Evolutionary conservation across 2,888 invertebrate species (phyloP).

Genomic region (Cryptus armator): DNA sequence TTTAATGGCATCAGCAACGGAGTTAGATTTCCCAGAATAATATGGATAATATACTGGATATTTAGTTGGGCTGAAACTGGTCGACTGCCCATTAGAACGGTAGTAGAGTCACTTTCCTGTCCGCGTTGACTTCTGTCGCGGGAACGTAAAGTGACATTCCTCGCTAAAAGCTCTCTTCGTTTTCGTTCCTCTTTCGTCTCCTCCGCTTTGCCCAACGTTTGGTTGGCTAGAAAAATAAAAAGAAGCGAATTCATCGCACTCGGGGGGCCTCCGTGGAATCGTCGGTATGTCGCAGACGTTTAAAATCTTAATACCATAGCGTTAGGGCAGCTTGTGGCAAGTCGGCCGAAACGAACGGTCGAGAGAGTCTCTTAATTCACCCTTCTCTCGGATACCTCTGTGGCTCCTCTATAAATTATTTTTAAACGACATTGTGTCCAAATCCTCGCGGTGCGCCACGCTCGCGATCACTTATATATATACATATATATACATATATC

Average conservation of each 20-base stretch:
- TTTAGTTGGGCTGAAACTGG: slow-evolving; percentile 50
- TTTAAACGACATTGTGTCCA: slow-evolving; percentile 73
- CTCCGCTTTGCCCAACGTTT: slow-evolving; percentile 51
- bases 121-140: slow-evolving; percentile 59
- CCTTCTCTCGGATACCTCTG: slow-evolving; percentile 55
- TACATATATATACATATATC: not conserved
- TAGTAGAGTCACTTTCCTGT: slow-evolving; percentile 54
- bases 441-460: slow-evolving; percentile 56
- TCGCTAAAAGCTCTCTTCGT: slow-evolving; percentile 69
- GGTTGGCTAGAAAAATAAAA: slow-evolving; percentile 57
- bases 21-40: slow-evolving; percentile 45
- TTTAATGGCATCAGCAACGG: not conserved
- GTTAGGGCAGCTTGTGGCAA: not conserved
- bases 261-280: slow-evolving; percentile 50
- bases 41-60: slow-evolving; percentile 36
- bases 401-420: slow-evolving; percentile 72
- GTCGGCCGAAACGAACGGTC: slow-evolving; percentile 56
- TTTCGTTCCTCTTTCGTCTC: slow-evolving; percentile 33
- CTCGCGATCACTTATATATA: slow-evolving; percentile 40
- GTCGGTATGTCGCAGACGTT: slow-evolving; percentile 62
- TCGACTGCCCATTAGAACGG: slow-evolving; percentile 54
- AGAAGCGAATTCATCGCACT: slow-evolving; percentile 50
- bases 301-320: slow-evolving; percentile 67
- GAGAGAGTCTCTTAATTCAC: slow-evolving; percentile 68
- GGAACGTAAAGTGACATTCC: slow-evolving; percentile 69